Percentiles rank a stretch among this genome's conserved stretches.
These are phyloP conservation scores for Neodon shergylaensis DNA, from an alignment of 2,113 vertebrate species.

Conservation along the genomic window DNA sequence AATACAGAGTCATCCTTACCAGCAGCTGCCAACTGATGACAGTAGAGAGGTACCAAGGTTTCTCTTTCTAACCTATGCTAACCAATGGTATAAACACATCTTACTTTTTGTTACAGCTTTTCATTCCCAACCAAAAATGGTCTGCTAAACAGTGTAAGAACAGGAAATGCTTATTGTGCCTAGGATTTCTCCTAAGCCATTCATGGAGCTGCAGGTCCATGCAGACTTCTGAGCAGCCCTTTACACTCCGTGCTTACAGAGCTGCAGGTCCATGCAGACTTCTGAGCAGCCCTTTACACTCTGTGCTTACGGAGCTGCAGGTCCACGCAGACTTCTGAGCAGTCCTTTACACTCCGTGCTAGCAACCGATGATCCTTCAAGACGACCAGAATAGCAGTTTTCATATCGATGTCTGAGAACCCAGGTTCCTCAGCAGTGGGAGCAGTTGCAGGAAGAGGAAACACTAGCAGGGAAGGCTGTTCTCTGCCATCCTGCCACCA, in stretches of 20 bases:
- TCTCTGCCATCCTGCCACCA: neutral
- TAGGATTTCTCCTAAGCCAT: neutral
- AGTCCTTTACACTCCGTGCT: neutral
- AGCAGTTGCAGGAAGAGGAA: neutral
- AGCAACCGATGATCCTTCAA: neutral
- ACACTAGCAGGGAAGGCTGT: neutral
- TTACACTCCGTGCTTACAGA: neutral
- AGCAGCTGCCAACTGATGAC: neutral
- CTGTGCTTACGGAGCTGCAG: neutral
- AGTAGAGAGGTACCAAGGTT: neutral
- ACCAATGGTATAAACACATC: neutral
- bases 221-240: neutral
- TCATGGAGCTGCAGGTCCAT: neutral
- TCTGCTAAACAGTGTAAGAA: neutral
- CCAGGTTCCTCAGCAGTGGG: neutral
- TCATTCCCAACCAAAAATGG: neutral
- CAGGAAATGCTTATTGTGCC: neutral
- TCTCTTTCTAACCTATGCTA: neutral
- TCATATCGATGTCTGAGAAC: neutral
- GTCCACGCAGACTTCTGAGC: neutral
- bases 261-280: neutral
- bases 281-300: neutral
- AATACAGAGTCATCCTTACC: neutral
- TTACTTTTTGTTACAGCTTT: neutral
- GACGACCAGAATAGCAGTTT: neutral